phyloP scores from a whole-genome alignment of 2,888 invertebrate genomes.

The Pseudococcus jackbeardsleyi region DNA sequence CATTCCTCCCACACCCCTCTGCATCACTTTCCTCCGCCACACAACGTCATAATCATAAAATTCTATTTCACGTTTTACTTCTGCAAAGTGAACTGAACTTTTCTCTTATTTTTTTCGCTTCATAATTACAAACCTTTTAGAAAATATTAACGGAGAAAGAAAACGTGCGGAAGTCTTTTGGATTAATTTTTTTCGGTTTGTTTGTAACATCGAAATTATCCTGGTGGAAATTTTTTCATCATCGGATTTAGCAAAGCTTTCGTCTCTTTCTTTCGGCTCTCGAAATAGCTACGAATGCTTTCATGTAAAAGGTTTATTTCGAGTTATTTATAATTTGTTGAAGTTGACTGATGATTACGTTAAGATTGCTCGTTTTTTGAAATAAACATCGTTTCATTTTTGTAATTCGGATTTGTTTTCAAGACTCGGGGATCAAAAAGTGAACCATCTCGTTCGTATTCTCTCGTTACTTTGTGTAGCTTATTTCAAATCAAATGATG shows the following conservation, averaged over 20 bases:
- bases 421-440: neutral
- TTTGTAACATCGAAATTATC: neutral
- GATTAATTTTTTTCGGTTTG: constrained; percentile 5
- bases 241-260: neutral
- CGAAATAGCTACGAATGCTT: neutral
- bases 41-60: neutral
- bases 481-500: too few species aligned
- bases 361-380: neutral
- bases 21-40: neutral
- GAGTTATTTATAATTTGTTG: neutral
- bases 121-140: neutral
- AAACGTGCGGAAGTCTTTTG: neutral
- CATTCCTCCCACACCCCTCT: neutral
- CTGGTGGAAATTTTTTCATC: neutral
- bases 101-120: neutral
- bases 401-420: neutral
- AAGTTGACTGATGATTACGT: neutral
- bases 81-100: neutral
- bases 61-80: neutral
- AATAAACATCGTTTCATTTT: neutral
- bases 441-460: too few species aligned
- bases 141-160: neutral
- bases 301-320: constrained; percentile 6
- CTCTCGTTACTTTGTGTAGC: too few species aligned
- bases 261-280: neutral